Base-by-base conservation (phyloP, 2,888 invertebrate species). In the Epistrophe grossulariae region DNA sequence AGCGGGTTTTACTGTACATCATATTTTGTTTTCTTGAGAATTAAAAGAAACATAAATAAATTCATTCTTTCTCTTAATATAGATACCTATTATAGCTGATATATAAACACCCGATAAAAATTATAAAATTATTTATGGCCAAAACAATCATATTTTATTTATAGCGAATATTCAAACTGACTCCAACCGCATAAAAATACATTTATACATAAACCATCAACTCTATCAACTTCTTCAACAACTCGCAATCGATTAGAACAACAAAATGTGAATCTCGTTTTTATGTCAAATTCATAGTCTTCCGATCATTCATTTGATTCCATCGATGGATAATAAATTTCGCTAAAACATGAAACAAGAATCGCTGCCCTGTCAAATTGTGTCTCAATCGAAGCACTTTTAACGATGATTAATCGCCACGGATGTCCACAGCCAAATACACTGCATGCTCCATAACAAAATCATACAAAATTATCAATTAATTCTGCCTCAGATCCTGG, bases 391-490 rank as follows among this genome's bases (percentile, higher is more conserved):
- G 83, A 72, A 68, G 87, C 57, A 62, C 79, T 40, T 17, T 87
- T 87, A 87, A 76, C 87, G 79, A 87, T 87, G 87, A 87, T 87
- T 79, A 82, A 87, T 87, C 66, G 59, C 66, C 72, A 66, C 59
- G 57, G 64, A 83, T 72, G 71, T 68, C 48, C 50, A 24, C 24
- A 68, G 60, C 11, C 45, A 45, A 72, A 64, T n/a, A n/a, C 73
- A 43, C 55, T 2, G 72, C 64, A 40, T 60, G 55, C 78, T 59
- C 70, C 52, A 62, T 57, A 48, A 71, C 74, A 79, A 87, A 79
- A 87, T 79, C 79, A 57, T 79, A 87, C 83, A 83, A 83, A 85
- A 87, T 83, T 79, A 76, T 82, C 87, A 87, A 87, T 87, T 87
- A 87, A 87, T 76, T 80, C 83, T 19, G 72, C 71, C 45, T 62